Conservation (phyloP, 1,140 invertebrate species). For the Drosophila nikananu region DNA sequence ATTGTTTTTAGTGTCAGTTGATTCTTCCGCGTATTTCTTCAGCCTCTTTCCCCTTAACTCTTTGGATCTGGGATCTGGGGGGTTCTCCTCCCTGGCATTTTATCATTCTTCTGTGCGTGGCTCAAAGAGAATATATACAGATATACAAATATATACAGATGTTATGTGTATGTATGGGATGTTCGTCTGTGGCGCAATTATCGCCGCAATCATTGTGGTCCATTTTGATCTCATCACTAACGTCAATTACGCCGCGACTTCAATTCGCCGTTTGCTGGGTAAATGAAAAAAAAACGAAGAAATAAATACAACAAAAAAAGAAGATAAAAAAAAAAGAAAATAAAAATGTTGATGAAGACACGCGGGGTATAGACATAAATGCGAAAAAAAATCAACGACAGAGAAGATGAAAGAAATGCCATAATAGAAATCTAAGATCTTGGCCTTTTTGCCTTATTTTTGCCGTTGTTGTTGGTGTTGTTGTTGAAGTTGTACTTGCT, state of each 20-base stretch:
- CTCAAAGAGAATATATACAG: constrained; percentile 14
- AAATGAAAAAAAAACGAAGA: constrained; percentile 9
- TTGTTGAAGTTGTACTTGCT: neutral
- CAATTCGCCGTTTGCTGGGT: constrained; percentile 47
- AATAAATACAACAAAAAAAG: constrained; percentile 22
- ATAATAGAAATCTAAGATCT: constrained; percentile 66
- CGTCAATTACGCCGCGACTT: constrained; percentile 70
- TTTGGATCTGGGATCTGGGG: constrained; percentile 5
- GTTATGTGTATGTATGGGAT: constrained; percentile 32
- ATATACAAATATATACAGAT: too few species aligned
- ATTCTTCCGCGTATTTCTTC: constrained; percentile 16
- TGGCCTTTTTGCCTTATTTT: constrained; percentile 24
- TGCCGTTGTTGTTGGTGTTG: neutral
- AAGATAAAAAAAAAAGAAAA: constrained; percentile 34
- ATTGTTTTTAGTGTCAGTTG: constrained; percentile 20
- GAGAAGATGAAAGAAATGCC: constrained; percentile 46
- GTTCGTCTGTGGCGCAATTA: constrained; percentile 72
- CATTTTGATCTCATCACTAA: constrained; percentile 77
- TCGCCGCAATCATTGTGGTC: constrained; percentile 78
- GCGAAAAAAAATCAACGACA: constrained; percentile 16
- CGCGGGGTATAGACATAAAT: neutral
- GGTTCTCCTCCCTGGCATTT: constrained; percentile 11
- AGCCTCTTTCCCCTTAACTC: neutral
- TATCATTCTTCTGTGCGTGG: constrained; percentile 53
- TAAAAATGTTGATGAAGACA: constrained; percentile 37